These are phyloP conservation scores for Yponomeuta evonymella DNA, from an alignment of 2,888 invertebrate genomes.

Conservation along the genomic window DNA sequence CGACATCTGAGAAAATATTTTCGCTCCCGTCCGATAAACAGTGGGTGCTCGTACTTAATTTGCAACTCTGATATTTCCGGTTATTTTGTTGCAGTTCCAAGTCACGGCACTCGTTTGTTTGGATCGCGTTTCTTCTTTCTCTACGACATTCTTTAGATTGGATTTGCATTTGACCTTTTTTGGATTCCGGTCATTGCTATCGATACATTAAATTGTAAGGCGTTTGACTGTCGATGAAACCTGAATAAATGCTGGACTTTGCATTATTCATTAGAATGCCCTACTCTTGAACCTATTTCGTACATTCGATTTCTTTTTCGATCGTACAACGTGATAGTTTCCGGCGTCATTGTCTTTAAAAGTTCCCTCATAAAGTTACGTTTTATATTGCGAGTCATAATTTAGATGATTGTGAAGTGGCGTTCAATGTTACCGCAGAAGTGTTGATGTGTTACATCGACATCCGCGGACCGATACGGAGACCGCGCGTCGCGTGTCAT, in stretches of 20 bases:
- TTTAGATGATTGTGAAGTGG: not conserved
- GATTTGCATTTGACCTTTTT: not conserved
- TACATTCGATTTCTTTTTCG: not conserved
- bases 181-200: not conserved
- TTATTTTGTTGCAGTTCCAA: slow-evolving; percentile 13
- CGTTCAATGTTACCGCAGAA: not conserved
- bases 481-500: not conserved
- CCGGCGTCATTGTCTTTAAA: not conserved
- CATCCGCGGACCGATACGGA: not conserved
- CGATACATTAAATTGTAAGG: not conserved
- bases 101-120: slow-evolving; percentile 18
- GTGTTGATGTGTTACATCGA: not conserved
- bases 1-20: slow-evolving; percentile 33
- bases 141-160: not conserved
- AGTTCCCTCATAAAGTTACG: not conserved
- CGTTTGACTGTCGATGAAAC: not conserved
- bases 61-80: slow-evolving; percentile 1
- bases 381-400: not conserved
- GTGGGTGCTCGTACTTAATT: slow-evolving; percentile 8
- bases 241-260: not conserved
- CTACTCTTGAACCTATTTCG: not conserved
- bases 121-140: not conserved
- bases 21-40: slow-evolving; percentile 6
- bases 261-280: not conserved
- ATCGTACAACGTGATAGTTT: not conserved